These are phyloP conservation scores for Platysteira castanea DNA, from an alignment of 2,113 vertebrate genomes.

Conservation along the genomic window DNA sequence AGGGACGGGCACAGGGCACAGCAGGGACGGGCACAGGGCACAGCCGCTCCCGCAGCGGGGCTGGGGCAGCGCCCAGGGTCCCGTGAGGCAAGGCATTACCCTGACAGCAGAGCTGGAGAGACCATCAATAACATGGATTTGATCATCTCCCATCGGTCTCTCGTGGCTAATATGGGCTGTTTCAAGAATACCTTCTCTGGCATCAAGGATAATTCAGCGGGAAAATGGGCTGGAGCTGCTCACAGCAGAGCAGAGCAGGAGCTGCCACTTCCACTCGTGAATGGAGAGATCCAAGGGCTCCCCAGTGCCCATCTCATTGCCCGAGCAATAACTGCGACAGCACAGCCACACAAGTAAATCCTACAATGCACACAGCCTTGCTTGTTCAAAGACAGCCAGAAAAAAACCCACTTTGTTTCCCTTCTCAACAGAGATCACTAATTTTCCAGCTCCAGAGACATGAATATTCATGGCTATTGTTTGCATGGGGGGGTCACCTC, in stretches of 20 bases:
- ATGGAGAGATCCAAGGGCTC: neutral
- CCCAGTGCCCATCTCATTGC: fast-evolving
- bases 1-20: neutral
- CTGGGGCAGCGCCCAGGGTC: neutral
- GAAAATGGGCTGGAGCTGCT: neutral
- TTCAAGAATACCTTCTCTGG: neutral
- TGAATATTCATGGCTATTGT: neutral
- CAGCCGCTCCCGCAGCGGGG: neutral
- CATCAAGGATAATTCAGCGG: neutral
- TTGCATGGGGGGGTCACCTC: neutral
- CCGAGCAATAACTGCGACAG: fast-evolving
- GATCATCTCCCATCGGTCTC: neutral
- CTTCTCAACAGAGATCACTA: neutral
- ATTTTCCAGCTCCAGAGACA: neutral
- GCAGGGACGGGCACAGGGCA: neutral
- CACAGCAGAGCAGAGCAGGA: neutral
- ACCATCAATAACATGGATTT: neutral
- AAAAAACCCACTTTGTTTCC: neutral
- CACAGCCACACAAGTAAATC: neutral
- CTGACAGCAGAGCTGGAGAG: neutral
- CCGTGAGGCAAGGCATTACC: neutral
- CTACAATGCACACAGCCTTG: neutral
- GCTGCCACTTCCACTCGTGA: neutral
- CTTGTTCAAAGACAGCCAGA: neutral
- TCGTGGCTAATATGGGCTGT: neutral